Evolutionary conservation across 2,888 invertebrate species (phyloP), one percentile per base, ranked within the genome.

Genomic region (Cephonodes hylas): DNA sequence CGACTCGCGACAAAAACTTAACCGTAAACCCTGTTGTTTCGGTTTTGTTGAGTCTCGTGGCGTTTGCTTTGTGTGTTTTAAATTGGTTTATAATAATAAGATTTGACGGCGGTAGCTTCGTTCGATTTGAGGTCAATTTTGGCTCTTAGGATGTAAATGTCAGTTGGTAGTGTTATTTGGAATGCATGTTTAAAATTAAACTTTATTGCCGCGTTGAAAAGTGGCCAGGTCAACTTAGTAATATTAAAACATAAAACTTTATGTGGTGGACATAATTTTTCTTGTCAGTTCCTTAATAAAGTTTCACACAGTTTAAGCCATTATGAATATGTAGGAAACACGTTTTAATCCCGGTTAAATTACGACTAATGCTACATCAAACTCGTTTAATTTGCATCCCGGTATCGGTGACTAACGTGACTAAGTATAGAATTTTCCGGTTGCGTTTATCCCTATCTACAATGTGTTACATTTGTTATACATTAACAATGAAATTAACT

Each of bases 21-120:
- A 53, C 53, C 53, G 53, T 53, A 53, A 46, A 53, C 53, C 8
- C 3, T 31, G 53, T 23, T 45, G 45, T 45, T 45, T 45, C 45
- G 45, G 45, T 31, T 53, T 53, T 18, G 31, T 53, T 5, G 18
- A 31, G 18, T 18, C 31, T 27, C 4, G 4, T 27, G 53, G 18
- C 27, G 10, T 53, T 53, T 53, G 53, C 53, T 31, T 53, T 53
- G 53, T 53, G 38, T 38, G 18, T 31, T 53, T 31, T 31, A 53
- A 31, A 53, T 53, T 53, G 31, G 53, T 53, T 53, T 53, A 15
- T 53, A 20, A 53, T 31, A 53, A 53, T 53, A 18, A 53, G 27
- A 53, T 46, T 46, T 53, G 53, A 31, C 10, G 18, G 10, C 27
- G 18, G 18, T 18, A 27, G 27, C 27, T 53, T 27, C 27, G 10